Conservation (phyloP, 2,888 invertebrate genomes). For the Amblyjoppa fuscipennis region DNA sequence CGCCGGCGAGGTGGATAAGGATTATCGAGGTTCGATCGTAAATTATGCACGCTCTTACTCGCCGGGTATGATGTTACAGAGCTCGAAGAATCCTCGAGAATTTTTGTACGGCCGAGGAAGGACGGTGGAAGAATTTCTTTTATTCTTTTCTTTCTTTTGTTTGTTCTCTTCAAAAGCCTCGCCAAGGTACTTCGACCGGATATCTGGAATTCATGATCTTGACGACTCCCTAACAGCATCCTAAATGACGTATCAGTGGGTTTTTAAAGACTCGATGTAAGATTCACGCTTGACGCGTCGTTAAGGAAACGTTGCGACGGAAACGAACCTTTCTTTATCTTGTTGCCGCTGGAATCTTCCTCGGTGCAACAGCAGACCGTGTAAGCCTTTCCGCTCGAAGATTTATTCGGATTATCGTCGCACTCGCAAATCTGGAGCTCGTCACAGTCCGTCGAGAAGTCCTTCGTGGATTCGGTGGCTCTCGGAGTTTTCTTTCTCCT, state of each 20-base stretch:
- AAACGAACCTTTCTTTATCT: conserved; percentile 54
- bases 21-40: conserved; percentile 64
- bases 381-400: conserved; percentile 11
- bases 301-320: conserved; percentile 41
- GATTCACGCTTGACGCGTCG: conserved; percentile 37
- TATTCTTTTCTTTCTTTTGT: conserved; percentile 20
- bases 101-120: conserved; percentile 32
- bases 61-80: conserved; percentile 49
- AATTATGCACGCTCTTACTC: conserved; percentile 59
- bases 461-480: not conserved
- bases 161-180: conserved; percentile 1
- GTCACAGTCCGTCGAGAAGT: not conserved
- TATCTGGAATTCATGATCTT: conserved; percentile 65
- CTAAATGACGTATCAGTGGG: conserved; percentile 66
- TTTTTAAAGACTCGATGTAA: conserved; percentile 43
- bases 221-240: conserved; percentile 63
- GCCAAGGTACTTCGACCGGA: conserved; percentile 27
- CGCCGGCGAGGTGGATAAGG: conserved; percentile 41
- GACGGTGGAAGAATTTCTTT: conserved; percentile 31
- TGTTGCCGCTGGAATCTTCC: conserved; percentile 35
- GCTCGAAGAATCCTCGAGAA: conserved; percentile 40
- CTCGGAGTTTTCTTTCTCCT: not conserved
- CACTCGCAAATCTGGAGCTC: conserved; percentile 65
- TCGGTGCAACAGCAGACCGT: conserved; percentile 56
- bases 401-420: conserved; percentile 54